Evolutionary conservation across 2,797 vertebrate genomes (phyloP), one percentile per base, ranked within the genome.

Genomic region (Monodelphis domestica): DNA sequence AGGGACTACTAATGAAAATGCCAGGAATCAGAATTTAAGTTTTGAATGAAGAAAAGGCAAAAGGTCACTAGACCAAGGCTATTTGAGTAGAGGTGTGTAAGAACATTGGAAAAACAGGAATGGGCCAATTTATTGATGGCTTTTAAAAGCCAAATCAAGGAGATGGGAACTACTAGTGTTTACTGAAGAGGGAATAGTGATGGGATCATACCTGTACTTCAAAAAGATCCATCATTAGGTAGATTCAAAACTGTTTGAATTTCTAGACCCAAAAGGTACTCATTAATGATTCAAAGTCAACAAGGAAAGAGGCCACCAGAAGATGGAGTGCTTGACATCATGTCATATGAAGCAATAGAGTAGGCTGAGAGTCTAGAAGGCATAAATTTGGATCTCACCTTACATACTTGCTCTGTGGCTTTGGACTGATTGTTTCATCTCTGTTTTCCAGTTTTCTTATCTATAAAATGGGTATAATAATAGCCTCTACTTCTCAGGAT

Each of bases 31-130:
- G 28, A 70, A 38, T 33, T 63, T 63, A 38, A 17, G 33, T 28
- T 70, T 21, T 7, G 15, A 38, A 70, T 38, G 59, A 17, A 12
- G 33, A 38, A 38, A 6, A 5, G 15, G 14, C 29, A 57, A 57
- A 29, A 56, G 55, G 26, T 56, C 55, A 9, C 26, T 29, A 9
- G 26, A 56, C 9, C 17, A 5, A 70, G 59, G 17, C 3, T 1
- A 9, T n/a, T 1, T 14, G 12, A 14, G 30, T 12, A n/a, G 0
- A n/a, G 33, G 59, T n/a, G 1, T 26, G 7, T 15, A 5, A 38
- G 59, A 63, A 63, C 33, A 17, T 33, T 70, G 5, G 14, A n/a
- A 38, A 70, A 33, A n/a, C 3, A 59, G 30, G 26, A 59, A 33
- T 33, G 59, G 17, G 59, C 0, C 33, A 63, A 15, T 17, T 17